Evolutionary conservation across 2,113 vertebrate genomes (phyloP).

Genomic region (Coptodon rendalli): DNA sequence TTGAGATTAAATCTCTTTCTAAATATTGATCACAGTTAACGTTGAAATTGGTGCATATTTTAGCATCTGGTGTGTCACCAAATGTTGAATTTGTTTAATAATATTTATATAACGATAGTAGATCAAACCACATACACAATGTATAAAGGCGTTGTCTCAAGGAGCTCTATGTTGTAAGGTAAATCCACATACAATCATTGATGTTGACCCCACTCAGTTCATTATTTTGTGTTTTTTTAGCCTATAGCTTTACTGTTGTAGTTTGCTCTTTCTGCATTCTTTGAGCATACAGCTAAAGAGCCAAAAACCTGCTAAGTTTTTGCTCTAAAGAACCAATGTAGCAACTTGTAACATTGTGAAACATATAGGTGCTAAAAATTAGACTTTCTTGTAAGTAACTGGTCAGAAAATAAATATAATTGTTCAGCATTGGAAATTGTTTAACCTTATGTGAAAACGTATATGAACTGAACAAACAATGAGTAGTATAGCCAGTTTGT

Average conservation of each 20-base stretch:
- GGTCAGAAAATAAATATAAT: neutral
- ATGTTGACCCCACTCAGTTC: neutral
- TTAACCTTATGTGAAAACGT: neutral
- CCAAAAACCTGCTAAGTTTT: neutral
- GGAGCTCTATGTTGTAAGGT: neutral
- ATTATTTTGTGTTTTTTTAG: neutral
- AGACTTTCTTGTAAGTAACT: neutral
- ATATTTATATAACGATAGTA: neutral
- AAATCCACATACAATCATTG: neutral
- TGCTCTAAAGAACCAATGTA: neutral
- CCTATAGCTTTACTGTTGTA: neutral
- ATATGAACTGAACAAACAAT: neutral
- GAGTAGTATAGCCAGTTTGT: neutral
- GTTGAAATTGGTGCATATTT: neutral
- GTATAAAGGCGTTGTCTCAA: neutral
- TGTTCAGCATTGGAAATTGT: neutral
- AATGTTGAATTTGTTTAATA: neutral
- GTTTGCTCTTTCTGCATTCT: neutral
- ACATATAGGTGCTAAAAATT: neutral
- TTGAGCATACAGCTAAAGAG: neutral
- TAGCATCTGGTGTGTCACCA: fast-evolving
- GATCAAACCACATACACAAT: neutral
- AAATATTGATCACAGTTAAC: neutral
- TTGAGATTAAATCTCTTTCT: neutral
- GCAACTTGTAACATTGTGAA: neutral